Base-by-base conservation (phyloP, 2,888 invertebrate species). In the Erebia aethiops region DNA sequence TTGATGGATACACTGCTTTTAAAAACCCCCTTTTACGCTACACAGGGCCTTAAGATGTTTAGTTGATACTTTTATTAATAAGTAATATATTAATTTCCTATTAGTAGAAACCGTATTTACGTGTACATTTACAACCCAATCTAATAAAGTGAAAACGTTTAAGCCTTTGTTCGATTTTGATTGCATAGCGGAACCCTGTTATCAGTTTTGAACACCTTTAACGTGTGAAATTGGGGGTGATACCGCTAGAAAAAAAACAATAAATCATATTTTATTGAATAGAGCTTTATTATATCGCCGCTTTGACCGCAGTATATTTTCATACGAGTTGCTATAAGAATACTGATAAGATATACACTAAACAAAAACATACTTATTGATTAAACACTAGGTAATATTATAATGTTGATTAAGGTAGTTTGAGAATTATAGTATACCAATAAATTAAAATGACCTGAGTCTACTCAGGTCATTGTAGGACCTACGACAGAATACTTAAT, bases 141-240 rank as follows among this genome's bases (percentile, higher is more conserved):
- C 21, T 5, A 9, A 60, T 18, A 43, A 41, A 58, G 35, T 58
- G 1, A 4, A 49, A 26, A 26, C 16, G 9, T 26, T 9, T 46
- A 16, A 54, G 16, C 18, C 18, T 58, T 58, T 57, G n/a, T 57
- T 16, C 9, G 43, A 11, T 58, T 62, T 64, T 26, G 16, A 72
- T 72, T 60, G 43, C 52, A 26, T 16, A 14, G 43, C 21, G 69
- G 56, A 70, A 58, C 67, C 70, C 70, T 49, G 14, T 67, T 60
- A 18, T 46, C 57, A 74, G 73, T 71, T 75, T 73, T 70, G 83
- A 83, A 87, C 83, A 84, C 71, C 80, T 80, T 81, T 81, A 79
- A 91, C 86, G 91, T 91, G 90, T 90, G 90, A 91, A 91, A 89
- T 87, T 84, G 85, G 84, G 82, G 84, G 71, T 85, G 89, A 90